These are phyloP conservation scores for Mimumesa dahlbomi DNA, from an alignment of 2,888 invertebrate species.

Conservation along the genomic window DNA sequence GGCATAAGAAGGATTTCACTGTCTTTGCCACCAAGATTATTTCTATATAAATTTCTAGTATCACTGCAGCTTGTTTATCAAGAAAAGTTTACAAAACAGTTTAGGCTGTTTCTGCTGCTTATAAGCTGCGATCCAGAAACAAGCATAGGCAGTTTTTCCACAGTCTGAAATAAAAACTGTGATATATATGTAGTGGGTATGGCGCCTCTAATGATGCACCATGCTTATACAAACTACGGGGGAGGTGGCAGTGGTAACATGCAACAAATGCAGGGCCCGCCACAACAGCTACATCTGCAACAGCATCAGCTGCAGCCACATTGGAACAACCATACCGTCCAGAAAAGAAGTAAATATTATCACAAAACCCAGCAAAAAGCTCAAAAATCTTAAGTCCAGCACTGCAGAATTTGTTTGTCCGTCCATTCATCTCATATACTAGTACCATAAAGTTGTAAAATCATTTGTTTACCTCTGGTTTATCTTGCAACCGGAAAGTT, in stretches of 20 bases:
- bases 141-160: conserved; percentile 62
- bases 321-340: conserved; percentile 81
- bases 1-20: background rate
- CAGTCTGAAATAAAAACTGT: conserved; percentile 75
- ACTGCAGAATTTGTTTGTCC: conserved; percentile 64
- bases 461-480: conserved; percentile 37
- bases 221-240: conserved; percentile 83
- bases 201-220: conserved; percentile 82
- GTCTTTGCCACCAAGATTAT: background rate
- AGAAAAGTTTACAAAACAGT: background rate
- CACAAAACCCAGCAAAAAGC: conserved; percentile 60
- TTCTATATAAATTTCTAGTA: background rate
- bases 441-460: conserved; percentile 52
- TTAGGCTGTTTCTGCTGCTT: conserved; percentile 70
- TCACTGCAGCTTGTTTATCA: background rate
- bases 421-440: conserved; percentile 61
- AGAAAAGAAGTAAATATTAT: conserved; percentile 82
- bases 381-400: conserved; percentile 53
- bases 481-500: conserved; percentile 11
- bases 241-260: conserved; percentile 83
- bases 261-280: conserved; percentile 81
- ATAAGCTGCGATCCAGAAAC: conserved; percentile 58
- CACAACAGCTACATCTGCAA: conserved; percentile 81
- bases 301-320: conserved; percentile 80
- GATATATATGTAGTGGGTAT: conserved; percentile 80